These are phyloP conservation scores for Artibeus jamaicensis DNA, from an alignment of 2,797 vertebrate species.

Conservation along the genomic window DNA sequence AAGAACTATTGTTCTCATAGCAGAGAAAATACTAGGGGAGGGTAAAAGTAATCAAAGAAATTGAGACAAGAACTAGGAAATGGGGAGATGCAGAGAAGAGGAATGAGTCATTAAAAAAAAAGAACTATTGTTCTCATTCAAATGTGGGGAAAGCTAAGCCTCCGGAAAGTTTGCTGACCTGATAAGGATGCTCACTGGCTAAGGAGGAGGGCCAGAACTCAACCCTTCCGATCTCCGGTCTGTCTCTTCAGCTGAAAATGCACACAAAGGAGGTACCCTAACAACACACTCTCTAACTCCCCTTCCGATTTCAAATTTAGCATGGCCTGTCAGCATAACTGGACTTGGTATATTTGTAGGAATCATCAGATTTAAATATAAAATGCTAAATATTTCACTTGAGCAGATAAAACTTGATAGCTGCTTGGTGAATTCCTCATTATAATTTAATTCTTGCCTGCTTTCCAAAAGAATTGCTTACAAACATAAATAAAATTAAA, in stretches of 20 bases:
- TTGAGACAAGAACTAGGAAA: too few species aligned
- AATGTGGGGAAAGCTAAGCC: not conserved
- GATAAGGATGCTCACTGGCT: not conserved
- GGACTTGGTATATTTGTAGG: not conserved
- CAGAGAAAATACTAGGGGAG: too few species aligned
- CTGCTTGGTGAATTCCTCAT: not conserved
- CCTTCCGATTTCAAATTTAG: not conserved
- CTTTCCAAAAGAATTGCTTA: slow-evolving; percentile 9
- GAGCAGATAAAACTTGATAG: not conserved
- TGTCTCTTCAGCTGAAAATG: not conserved
- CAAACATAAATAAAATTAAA: slow-evolving; percentile 33
- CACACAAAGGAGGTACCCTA: not conserved
- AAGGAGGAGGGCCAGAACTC: not conserved
- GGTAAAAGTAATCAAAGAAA: too few species aligned
- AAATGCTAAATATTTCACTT: slow-evolving; percentile 17
- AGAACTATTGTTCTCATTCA: not conserved
- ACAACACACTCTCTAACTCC: not conserved
- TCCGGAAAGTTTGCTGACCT: not conserved
- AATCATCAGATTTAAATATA: not conserved
- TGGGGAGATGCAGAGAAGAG: too few species aligned
- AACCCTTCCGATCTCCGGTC: not conserved
- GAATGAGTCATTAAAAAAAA: too few species aligned
- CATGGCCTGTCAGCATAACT: not conserved
- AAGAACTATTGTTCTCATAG: not conserved
- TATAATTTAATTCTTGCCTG: not conserved